Conservation (phyloP, 92 coral and sea anemone species). For the Epizoanthus fatuus region DNA sequence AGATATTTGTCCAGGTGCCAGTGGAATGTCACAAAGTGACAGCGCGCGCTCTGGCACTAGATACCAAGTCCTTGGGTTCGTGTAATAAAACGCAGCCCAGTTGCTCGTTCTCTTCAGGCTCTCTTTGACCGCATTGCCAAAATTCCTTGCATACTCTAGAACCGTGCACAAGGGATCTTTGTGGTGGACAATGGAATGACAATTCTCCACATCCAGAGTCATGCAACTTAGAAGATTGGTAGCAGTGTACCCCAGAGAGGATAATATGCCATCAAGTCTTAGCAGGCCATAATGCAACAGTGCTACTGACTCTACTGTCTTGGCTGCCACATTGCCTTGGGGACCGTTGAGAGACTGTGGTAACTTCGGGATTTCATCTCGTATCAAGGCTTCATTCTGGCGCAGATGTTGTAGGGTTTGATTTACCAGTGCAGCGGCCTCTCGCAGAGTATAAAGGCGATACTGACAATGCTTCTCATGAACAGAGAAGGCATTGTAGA, state of each 20-base stretch:
- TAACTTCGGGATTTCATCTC: conserved; percentile 18
- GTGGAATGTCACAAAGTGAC: conserved; percentile 37
- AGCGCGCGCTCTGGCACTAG: conserved; percentile 51
- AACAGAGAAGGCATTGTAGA: conserved; percentile 7
- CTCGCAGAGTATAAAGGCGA: conserved; percentile 1
- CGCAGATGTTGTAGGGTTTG: conserved; percentile 1
- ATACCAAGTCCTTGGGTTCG: conserved; percentile 43
- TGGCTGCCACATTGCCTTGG: conserved; percentile 29
- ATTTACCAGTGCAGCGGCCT: not conserved
- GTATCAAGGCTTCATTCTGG: conserved; percentile 3
- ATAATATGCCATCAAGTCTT: conserved; percentile 6
- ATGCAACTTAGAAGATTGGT: not conserved
- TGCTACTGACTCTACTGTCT: conserved; percentile 39
- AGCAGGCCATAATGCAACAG: conserved; percentile 13
- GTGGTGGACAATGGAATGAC: conserved; percentile 64
- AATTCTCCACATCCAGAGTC: conserved; percentile 37
- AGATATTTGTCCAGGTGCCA: conserved; percentile 24
- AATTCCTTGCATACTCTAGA: conserved; percentile 26
- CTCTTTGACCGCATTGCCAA: conserved; percentile 50
- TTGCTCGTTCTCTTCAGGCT: conserved; percentile 22
- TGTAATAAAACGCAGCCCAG: conserved; percentile 20
- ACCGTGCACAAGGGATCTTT: conserved; percentile 57
- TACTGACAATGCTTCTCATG: conserved; percentile 10
- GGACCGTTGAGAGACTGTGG: conserved; percentile 44
- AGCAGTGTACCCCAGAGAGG: not conserved